These are phyloP conservation scores for Apocrypta bakeri DNA, from an alignment of 1,140 invertebrate genomes.

Conservation along the genomic window DNA sequence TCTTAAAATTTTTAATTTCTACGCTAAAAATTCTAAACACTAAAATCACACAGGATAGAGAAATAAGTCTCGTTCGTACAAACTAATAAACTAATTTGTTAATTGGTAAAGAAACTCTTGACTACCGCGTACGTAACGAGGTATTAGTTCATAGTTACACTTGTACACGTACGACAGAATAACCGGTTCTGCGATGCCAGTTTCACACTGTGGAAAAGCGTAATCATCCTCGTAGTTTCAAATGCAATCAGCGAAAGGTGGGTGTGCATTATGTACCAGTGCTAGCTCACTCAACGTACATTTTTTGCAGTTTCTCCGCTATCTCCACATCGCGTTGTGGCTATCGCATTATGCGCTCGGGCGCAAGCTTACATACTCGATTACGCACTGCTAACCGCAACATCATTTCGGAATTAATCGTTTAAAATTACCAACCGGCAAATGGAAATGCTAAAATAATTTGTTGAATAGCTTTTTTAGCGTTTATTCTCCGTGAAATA, in stretches of 20 bases:
- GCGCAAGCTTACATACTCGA: not conserved
- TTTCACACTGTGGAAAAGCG: not conserved
- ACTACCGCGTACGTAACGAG: not conserved
- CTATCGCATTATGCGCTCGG: not conserved
- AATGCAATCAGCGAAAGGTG: conserved; percentile 33
- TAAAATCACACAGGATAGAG: not conserved
- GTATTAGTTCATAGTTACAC: not conserved
- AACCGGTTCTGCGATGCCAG: not conserved
- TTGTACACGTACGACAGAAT: not conserved
- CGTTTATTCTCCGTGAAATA: too few species aligned
- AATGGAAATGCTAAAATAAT: not conserved
- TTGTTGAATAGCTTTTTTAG: not conserved
- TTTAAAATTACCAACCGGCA: not conserved
- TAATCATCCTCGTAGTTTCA: not conserved
- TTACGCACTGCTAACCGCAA: not conserved
- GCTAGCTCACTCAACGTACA: not conserved
- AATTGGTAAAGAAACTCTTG: not conserved
- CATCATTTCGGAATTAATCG: not conserved
- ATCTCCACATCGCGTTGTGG: not conserved
- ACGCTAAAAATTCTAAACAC: too few species aligned
- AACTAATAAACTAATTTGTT: too few species aligned
- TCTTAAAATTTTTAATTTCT: too few species aligned
- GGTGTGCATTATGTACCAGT: not conserved
- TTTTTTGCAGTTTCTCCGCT: not conserved
- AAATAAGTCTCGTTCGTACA: not conserved